These are phyloP conservation scores for Candidula unifasciata DNA, from an alignment of 2,888 invertebrate species.

Conservation along the genomic window DNA sequence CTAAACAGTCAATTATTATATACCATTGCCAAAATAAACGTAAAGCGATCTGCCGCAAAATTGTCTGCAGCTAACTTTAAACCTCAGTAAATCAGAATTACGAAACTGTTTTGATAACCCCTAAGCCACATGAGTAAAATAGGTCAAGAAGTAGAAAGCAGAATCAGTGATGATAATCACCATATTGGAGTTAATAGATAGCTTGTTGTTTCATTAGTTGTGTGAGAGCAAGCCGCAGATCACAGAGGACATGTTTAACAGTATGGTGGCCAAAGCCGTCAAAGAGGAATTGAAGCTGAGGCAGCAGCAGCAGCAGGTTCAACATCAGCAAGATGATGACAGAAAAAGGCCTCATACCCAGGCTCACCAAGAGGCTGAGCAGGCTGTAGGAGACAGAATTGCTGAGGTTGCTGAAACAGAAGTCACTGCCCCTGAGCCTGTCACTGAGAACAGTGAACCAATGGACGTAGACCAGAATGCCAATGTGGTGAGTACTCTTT, in stretches of 20 bases:
- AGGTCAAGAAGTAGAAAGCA: too few species aligned
- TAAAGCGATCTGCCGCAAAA: too few species aligned
- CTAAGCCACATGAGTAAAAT: too few species aligned
- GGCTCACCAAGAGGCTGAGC: slow-evolving; percentile 14
- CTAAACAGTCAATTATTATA: too few species aligned
- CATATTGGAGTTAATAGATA: too few species aligned
- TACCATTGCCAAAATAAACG: too few species aligned
- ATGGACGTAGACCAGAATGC: slow-evolving; percentile 41
- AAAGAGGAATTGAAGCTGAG: slow-evolving; percentile 72
- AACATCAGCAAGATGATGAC: slow-evolving; percentile 60
- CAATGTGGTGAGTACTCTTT: slow-evolving; percentile 16
- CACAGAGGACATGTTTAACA: slow-evolving; percentile 90
- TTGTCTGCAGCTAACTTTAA: too few species aligned
- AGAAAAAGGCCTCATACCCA: slow-evolving; percentile 44
- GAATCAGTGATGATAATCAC: too few species aligned
- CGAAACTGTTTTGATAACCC: too few species aligned
- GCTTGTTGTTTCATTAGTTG: slow-evolving; percentile 59
- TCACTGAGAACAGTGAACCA: slow-evolving; percentile 38
- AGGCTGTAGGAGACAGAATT: slow-evolving; percentile 47
- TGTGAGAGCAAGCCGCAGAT: slow-evolving; percentile 76
- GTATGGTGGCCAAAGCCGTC: slow-evolving; percentile 86
- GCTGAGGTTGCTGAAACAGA: neutral
- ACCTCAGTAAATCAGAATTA: too few species aligned
- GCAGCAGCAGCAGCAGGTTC: slow-evolving; percentile 68
- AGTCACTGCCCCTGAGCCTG: neutral